These are phyloP conservation scores for Laticauda laticaudata DNA, from an alignment of 2,113 vertebrate species.

Conservation along the genomic window DNA sequence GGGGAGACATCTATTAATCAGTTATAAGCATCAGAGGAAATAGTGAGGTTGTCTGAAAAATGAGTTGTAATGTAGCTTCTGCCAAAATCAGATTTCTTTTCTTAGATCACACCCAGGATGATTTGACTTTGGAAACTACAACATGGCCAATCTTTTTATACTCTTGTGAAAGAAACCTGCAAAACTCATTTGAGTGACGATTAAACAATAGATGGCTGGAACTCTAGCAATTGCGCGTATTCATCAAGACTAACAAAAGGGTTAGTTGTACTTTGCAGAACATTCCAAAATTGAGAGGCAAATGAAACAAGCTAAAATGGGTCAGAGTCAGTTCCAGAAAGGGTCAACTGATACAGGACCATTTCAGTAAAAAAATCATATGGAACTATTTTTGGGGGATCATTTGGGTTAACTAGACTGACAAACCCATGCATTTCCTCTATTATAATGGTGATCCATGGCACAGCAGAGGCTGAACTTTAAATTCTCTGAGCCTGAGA, in stretches of 20 bases:
- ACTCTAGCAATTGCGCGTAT: background rate
- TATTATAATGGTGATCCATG: background rate
- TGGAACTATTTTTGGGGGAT: background rate
- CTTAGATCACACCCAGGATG: constrained; percentile 13
- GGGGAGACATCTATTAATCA: background rate
- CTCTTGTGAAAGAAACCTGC: constrained; percentile 56
- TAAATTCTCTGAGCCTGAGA: background rate
- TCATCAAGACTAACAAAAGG: background rate
- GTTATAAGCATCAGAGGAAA: constrained; percentile 38
- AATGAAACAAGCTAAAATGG: background rate
- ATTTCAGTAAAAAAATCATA: background rate
- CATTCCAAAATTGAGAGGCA: background rate
- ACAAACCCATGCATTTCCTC: background rate
- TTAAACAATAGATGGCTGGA: constrained; percentile 1
- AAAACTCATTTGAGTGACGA: constrained; percentile 1
- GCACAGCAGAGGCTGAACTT: background rate
- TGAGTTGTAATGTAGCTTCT: background rate
- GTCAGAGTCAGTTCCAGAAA: background rate
- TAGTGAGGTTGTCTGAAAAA: background rate
- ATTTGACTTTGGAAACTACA: background rate
- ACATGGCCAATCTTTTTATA: constrained; percentile 42
- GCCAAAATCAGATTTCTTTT: constrained; percentile 7
- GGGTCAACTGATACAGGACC: background rate
- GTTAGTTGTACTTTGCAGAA: background rate
- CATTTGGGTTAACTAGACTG: background rate